Evolutionary conservation across 2,888 invertebrate genomes (phyloP), one percentile per base, ranked within the genome.

Genomic region (Clanis bilineata): DNA sequence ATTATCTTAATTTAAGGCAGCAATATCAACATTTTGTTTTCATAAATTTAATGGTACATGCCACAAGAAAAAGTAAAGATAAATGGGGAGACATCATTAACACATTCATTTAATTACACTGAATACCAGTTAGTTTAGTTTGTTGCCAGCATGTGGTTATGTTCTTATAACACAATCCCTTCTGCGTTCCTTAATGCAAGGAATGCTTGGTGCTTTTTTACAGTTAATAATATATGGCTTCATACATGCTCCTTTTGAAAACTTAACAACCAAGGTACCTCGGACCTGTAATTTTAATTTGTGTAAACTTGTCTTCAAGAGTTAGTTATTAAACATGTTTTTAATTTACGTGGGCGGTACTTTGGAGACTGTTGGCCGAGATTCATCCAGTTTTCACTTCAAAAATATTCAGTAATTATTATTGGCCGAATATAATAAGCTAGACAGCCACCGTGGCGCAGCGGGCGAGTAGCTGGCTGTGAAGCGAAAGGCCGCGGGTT

Each of bases 201-300:
- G 83, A 80, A 85, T 82, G 74, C 70, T 66, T 67, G 66, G 63
- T 62, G 67, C 70, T 71, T 74, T 74, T 65, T 76, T 79, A 72
- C 67, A 72, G 70, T 72, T 76, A 71, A 72, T 69, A 70, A 70
- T 65, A 64, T 74, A 77, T 65, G 83, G 81, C 74, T 85, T 85
- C 82, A 68, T 62, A 57, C 43, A 57, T 61, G 62, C 61, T 61
- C 57, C 59, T 45, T 57, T 45, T 60, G 28, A 63, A 44, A 22
- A 15, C 38, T 54, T 56, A 22, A 39, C 23, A 22, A 6, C 38
- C 18, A 36, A 39, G 15, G 15, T 25, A 36, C 12, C n/a, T 23
- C 28, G 9, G 18, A 51, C 4, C 28, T 28, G 28, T 18, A 18
- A n/a, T n/a, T n/a, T n/a, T 51, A 51, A 21, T 51, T 10, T 51